Evolutionary conservation across 2,888 invertebrate species (phyloP), one percentile per base, ranked within the genome.

Genomic region (Lasioglossum calceatum): DNA sequence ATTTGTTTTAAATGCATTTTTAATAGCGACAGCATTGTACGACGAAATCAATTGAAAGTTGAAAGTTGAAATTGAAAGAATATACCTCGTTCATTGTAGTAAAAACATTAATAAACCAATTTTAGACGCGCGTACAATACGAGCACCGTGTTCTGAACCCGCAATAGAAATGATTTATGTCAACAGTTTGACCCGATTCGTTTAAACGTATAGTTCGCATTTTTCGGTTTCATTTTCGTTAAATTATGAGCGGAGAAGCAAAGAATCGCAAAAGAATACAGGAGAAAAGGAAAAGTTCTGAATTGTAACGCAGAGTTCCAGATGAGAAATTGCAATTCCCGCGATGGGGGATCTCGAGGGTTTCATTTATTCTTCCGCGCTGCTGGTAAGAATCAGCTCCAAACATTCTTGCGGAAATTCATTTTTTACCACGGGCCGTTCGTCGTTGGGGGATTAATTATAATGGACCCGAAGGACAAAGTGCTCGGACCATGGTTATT

Each of bases 371-470:
- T 86, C 87, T 86, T 79, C 79, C 86, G 76, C 82, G 42, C 76
- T 86, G 82, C 82, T 86, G 73, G 79, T 79, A 87, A 82, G 87
- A 87, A 86, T 87, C 86, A 79, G 82, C 79, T 77, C 77, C 70
- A 77, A 86, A 86, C 82, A 86, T 86, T 77, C 79, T 86, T 70
- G 75, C 42, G 61, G 79, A 82, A 86, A 82, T 82, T 82, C 77
- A 67, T 64, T 70, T 64, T 79, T 76, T 77, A 61, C 61, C 54
- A 42, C 75, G 16, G 61, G 36, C 58, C 71, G 64, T 67, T 72
- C 86, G 86, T 36, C 86, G 81, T 82, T 79, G 32, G 23, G 86
- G 86, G 86, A 86, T 86, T 86, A 86, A 86, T 86, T 86, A 86
- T 77, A 86, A 81, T 72, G 81, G 85, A 54, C 86, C 76, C 72